These are phyloP conservation scores for Tetramorium parvispinum DNA, from an alignment of 1,140 invertebrate species.

Conservation along the genomic window DNA sequence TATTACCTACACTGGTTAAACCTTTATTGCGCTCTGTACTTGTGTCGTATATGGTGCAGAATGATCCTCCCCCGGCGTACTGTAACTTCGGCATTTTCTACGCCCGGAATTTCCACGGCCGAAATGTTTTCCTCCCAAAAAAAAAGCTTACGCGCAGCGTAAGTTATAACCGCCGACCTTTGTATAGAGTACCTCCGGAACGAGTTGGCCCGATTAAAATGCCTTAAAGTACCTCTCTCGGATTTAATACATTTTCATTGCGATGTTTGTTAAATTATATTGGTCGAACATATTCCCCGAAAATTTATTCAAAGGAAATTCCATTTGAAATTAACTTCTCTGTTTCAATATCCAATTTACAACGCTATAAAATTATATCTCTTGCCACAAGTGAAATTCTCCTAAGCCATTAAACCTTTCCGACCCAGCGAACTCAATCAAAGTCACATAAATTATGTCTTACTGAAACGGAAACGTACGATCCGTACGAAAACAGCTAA, in stretches of 20 bases:
- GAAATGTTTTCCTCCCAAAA: constrained; percentile 42
- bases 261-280: background rate
- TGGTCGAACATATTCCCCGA: background rate
- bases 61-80: constrained; percentile 12
- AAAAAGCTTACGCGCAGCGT: constrained; percentile 27
- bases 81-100: constrained; percentile 26
- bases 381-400: constrained; percentile 7
- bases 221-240: background rate
- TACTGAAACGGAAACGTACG: constrained; percentile 23
- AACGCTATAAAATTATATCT: constrained; percentile 33
- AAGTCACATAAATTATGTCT: constrained; percentile 56
- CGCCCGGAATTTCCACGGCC: constrained; percentile 25
- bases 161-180: constrained; percentile 28
- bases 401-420: constrained; percentile 38
- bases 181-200: constrained; percentile 1
- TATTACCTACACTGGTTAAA: constrained; percentile 45
- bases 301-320: background rate
- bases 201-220: constrained; percentile 20
- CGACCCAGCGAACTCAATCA: constrained; percentile 29
- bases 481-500: constrained; percentile 13
- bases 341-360: constrained; percentile 15
- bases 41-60: constrained; percentile 27
- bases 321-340: constrained; percentile 1
- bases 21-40: constrained; percentile 28
- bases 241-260: background rate